Base-by-base conservation (phyloP, 2,797 vertebrate genomes). In the Euthynnus affinis region DNA sequence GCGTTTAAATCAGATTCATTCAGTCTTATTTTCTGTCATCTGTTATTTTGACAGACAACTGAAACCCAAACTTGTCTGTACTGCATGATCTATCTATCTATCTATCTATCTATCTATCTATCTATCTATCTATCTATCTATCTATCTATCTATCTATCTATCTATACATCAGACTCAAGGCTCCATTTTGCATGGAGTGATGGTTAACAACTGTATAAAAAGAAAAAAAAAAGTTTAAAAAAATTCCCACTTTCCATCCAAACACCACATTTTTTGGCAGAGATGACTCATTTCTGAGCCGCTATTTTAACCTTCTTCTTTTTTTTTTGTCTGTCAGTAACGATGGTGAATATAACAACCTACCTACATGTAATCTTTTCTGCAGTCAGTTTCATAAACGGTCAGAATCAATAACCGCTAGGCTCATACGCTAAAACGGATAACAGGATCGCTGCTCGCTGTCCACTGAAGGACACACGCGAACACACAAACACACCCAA, bases 11-110 rank as follows among this genome's bases (percentile, higher is more conserved):
- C 75, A 59, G 18, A 88, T 29, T 44, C n/a, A 22, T 34, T 78
- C 46, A 69, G 52, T 83, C 60, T 74, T 40, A 57, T 60, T 84
- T 76, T 52, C 79, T 76, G 32, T 70, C 70, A 81, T n/a, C 52
- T 57, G 23, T 76, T 75, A 48, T 7, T 85, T 80, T 78, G 44
- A 73, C 58, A 68, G 32, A 71, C 58, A 72, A 37, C 77, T 70
- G 23, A 85, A 83, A 83, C 17, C 29, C 32, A 71, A 71, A 76
- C 58, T 52, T 55, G 57, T 81, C 68, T 73, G 37, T 75, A 61
- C 74, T 88, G 88, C 87, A 91, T 89, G 87, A 70, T 78, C 64
- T 71, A 61, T 71, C 73, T 72, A 95, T 96, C 86, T 96, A 48
- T n/a, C 61, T 48, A 57, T 58, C 61, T 34, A 40, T 25, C 60